Base-by-base conservation (phyloP, 2,797 vertebrate genomes). In the Acipenser transmontanus region DNA sequence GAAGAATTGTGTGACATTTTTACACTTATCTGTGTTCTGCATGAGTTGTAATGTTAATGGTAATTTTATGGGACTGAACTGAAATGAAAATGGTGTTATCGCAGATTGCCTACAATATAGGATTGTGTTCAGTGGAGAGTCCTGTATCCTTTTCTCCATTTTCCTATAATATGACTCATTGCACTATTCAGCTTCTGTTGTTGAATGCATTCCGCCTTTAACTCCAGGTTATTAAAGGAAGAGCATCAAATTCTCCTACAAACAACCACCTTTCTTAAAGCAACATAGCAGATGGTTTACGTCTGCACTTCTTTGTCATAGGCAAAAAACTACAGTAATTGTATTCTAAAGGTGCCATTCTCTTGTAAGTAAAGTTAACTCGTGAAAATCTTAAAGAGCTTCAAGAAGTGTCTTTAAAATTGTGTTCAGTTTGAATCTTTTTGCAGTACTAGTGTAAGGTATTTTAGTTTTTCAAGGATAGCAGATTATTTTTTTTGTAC, bases 11-110 rank as follows among this genome's bases (percentile, higher is more conserved):
- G 90, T 95, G 94, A 95, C 94, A 94, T 96, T 98, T 98, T 94
- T 88, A 93, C 93, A 96, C 97, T 95, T 96, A 94, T 96, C 93
- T 95, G 87, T 91, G 93, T 98, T 97, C 95, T 96, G 95, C 96
- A 94, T 97, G 94, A 95, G 88, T 91, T 94, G 94, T 95, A 96
- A 97, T 97, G 94, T 95, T 96, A 96, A 94, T 97, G 92, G 95
- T 98, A 96, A 98, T 98, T 96, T 97, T 97, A 98, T 96, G 93
- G 93, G 91, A 95, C 92, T 94, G 93, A 97, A 92, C 89, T 91
- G 90, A 92, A 95, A 94, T 94, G 92, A 90, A 94, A 96, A 94
- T 92, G 89, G 91, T 93, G 91, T 95, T 97, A 95, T 95, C 93
- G 85, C 90, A 91, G 89, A 93, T 92, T 94, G 92, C 90, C 91